Percentiles rank a stretch among this genome's conserved stretches.
Evolutionary conservation across 2,888 invertebrate genomes (phyloP).

Genomic region (Crioceris asparagi): DNA sequence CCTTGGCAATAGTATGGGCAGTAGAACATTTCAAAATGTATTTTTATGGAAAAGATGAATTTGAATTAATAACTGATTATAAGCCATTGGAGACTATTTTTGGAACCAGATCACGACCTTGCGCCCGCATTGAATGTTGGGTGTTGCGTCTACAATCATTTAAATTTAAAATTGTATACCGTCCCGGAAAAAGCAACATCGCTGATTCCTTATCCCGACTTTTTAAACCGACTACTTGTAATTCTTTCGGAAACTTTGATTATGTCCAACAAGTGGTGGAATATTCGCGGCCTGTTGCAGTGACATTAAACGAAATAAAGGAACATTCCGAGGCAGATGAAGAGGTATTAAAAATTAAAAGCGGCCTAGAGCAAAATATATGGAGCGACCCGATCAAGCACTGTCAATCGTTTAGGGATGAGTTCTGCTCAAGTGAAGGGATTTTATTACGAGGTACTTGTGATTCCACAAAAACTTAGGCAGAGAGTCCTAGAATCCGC

Average conservation of each 20-base stretch:
- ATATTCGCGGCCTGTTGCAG: constrained; percentile 12
- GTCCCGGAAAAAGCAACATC: constrained; percentile 11
- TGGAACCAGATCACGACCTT: constrained; percentile 19
- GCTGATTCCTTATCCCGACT: constrained; percentile 12
- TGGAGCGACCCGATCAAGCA: constrained; percentile 7
- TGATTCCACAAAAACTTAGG: constrained; percentile 17
- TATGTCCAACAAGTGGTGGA: constrained; percentile 10
- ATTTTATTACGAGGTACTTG: constrained; percentile 18
- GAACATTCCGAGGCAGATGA: constrained; percentile 9
- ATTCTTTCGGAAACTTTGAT: not conserved
- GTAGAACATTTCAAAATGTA: constrained; percentile 21
- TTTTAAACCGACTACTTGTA: not conserved
- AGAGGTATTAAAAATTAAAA: constrained; percentile 6
- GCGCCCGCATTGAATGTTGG: constrained; percentile 12
- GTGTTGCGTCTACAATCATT: constrained; percentile 13
- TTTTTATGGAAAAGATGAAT: constrained; percentile 15
- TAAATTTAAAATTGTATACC: constrained; percentile 10
- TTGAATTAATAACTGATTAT: constrained; percentile 20
- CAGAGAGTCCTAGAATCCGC: constrained; percentile 18
- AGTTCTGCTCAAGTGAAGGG: constrained; percentile 24
- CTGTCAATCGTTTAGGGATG: constrained; percentile 18
- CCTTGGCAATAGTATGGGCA: constrained; percentile 32
- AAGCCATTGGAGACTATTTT: constrained; percentile 29
- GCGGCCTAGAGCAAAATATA: constrained; percentile 6
- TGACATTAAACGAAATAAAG: constrained; percentile 11